phyloP scores from a whole-genome alignment of 2,888 invertebrate species.

The Operophtera brumata region DNA sequence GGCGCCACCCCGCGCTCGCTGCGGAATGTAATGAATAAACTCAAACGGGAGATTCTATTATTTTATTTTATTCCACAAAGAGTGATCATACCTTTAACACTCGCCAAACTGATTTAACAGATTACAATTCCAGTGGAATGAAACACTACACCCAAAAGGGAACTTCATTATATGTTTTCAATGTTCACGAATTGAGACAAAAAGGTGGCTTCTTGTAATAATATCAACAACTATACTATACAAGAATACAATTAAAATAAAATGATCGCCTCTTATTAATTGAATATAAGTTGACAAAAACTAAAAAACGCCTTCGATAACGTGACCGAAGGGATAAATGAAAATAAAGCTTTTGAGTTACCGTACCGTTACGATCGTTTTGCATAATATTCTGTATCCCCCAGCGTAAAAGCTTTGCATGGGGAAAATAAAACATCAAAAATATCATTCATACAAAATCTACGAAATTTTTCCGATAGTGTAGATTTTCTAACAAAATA shows the following conservation, averaged over 20 bases:
- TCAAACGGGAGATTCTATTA: constrained; percentile 71
- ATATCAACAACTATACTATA: background rate
- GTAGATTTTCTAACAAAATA: constrained; percentile 57
- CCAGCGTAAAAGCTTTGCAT: constrained; percentile 8
- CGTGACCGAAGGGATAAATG: constrained; percentile 27
- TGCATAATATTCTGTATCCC: constrained; percentile 21
- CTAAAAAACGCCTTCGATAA: constrained; percentile 22
- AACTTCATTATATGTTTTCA: background rate
- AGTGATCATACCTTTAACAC: constrained; percentile 65
- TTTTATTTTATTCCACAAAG: constrained; percentile 75
- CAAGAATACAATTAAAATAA: background rate
- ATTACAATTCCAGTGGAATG: constrained; percentile 30
- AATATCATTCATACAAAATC: constrained; percentile 32
- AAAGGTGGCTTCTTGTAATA: background rate
- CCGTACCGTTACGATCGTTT: constrained; percentile 18
- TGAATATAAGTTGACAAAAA: constrained; percentile 15
- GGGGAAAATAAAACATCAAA: constrained; percentile 21
- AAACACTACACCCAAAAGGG: background rate
- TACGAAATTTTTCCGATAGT: constrained; percentile 41
- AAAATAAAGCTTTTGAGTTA: constrained; percentile 30
- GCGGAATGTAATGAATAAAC: constrained; percentile 79
- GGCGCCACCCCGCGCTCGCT: constrained; percentile 49
- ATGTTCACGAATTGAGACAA: background rate
- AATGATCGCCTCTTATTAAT: background rate
- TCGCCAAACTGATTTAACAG: constrained; percentile 51